Percentiles rank a stretch among this genome's conserved stretches.
Conservation (phyloP, 2,113 vertebrate species). For the Urocitellus parryii region DNA sequence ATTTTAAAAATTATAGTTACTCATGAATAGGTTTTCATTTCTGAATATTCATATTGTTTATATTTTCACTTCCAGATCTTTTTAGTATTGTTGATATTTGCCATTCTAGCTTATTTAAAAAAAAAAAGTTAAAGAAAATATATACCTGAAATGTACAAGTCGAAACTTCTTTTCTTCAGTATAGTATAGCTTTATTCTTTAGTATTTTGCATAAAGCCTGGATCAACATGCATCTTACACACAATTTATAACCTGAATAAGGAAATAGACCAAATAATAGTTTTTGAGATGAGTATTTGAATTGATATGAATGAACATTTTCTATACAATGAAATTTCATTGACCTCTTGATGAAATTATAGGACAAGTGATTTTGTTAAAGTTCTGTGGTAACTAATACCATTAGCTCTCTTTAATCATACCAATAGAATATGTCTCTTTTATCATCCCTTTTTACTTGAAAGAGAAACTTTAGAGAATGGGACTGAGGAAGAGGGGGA, state of each 20-base stretch:
- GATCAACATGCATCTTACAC: neutral
- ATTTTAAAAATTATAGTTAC: constrained; percentile 29
- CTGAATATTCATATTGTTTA: neutral
- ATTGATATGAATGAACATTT: constrained; percentile 8
- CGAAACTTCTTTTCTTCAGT: neutral
- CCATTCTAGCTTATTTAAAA: constrained; percentile 15
- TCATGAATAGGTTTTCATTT: constrained; percentile 48
- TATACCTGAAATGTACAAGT: neutral
- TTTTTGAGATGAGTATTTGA: constrained; percentile 1
- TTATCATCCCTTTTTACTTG: constrained; percentile 12
- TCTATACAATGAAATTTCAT: neutral
- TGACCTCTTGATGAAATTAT: constrained; percentile 38
- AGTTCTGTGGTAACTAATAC: neutral
- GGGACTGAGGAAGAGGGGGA: neutral
- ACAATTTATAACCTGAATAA: constrained; percentile 57
- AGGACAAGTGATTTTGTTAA: constrained; percentile 64
- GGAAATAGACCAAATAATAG: constrained; percentile 22
- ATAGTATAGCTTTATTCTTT: neutral
- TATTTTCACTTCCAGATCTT: constrained; percentile 11
- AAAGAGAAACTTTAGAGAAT: neutral
- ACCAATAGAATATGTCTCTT: constrained; percentile 42
- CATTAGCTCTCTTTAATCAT: constrained; percentile 22
- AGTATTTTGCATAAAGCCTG: constrained; percentile 10
- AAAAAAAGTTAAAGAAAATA: neutral
- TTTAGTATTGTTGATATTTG: neutral